phyloP scores from a whole-genome alignment of 1,140 invertebrate species.

The Dinoponera quadriceps region DNA sequence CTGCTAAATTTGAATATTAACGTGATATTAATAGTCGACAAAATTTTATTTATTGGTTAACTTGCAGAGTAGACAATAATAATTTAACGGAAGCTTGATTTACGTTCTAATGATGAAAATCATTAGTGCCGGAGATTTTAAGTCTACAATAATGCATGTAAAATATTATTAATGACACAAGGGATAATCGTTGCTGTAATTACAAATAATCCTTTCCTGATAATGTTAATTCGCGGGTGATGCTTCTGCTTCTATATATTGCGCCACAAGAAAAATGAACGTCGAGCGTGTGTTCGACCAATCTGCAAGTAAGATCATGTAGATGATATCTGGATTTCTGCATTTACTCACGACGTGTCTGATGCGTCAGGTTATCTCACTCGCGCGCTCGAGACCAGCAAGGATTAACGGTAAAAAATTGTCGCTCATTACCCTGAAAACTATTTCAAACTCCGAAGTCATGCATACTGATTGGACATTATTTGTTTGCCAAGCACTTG shows the following conservation, averaged over 20 bases:
- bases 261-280: conserved; percentile 7
- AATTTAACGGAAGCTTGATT: background rate
- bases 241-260: conserved; percentile 28
- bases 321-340: conserved; percentile 10
- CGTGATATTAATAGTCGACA: background rate
- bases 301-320: conserved; percentile 19
- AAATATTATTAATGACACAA: background rate
- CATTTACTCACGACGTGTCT: conserved; percentile 16
- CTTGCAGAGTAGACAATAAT: background rate
- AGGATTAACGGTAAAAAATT: conserved; percentile 5
- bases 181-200: conserved; percentile 25
- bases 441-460: conserved; percentile 26
- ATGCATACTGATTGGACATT: conserved; percentile 1
- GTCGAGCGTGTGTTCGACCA: conserved; percentile 8
- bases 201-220: background rate
- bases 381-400: conserved; percentile 3
- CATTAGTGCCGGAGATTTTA: background rate
- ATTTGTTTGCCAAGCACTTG: conserved; percentile 10
- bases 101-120: background rate
- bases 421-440: conserved; percentile 34
- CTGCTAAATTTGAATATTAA: no score
- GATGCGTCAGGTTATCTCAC: conserved; percentile 22
- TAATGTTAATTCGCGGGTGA: conserved; percentile 27
- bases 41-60: conserved; percentile 7
- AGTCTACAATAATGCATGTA: background rate